Percentiles rank a stretch among this genome's conserved stretches.
Evolutionary conservation across 2,888 invertebrate species (phyloP).

Genomic region (Azorinus chamasolen): DNA sequence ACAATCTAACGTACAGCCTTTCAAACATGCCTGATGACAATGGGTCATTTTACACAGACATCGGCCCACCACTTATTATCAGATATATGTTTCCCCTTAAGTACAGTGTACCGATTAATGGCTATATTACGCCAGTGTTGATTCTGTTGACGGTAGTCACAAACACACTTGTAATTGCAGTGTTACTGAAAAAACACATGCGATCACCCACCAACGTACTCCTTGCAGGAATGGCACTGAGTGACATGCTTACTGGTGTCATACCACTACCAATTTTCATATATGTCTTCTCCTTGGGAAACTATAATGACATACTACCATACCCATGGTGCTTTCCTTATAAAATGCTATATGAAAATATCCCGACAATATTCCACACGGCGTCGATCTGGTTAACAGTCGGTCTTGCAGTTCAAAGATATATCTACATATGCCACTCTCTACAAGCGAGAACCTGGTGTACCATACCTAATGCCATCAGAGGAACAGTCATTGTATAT

Average conservation of each 20-base stretch:
- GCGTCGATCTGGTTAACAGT: constrained; percentile 97
- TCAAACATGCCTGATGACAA: too few relatives aligned
- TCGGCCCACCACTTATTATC: too few relatives aligned
- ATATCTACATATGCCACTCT: constrained; percentile 98
- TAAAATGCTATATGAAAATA: constrained; percentile 82
- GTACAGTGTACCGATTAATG: constrained; percentile 89
- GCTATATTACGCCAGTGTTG: constrained; percentile 94
- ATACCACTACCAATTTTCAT: constrained; percentile 90
- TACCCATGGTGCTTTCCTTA: constrained; percentile 92
- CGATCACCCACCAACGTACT: constrained; percentile 96
- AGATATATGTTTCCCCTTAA: constrained; percentile 57
- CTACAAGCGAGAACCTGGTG: constrained; percentile 93
- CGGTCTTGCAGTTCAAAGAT: constrained; percentile 95
- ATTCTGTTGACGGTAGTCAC: constrained; percentile 95
- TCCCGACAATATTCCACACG: constrained; percentile 91
- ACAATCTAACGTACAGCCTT: too few relatives aligned
- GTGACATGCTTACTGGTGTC: constrained; percentile 94
- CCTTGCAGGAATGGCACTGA: constrained; percentile 97
- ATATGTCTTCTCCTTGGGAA: constrained; percentile 96
- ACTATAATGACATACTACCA: constrained; percentile 94
- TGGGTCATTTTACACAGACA: too few relatives aligned
- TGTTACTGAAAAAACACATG: constrained; percentile 96
- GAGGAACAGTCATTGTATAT: constrained; percentile 93
- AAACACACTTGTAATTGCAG: constrained; percentile 96
- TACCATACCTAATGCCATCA: constrained; percentile 89